These are phyloP conservation scores for Acanthurus leucopareius DNA, from an alignment of 2,797 vertebrate genomes.

Conservation along the genomic window DNA sequence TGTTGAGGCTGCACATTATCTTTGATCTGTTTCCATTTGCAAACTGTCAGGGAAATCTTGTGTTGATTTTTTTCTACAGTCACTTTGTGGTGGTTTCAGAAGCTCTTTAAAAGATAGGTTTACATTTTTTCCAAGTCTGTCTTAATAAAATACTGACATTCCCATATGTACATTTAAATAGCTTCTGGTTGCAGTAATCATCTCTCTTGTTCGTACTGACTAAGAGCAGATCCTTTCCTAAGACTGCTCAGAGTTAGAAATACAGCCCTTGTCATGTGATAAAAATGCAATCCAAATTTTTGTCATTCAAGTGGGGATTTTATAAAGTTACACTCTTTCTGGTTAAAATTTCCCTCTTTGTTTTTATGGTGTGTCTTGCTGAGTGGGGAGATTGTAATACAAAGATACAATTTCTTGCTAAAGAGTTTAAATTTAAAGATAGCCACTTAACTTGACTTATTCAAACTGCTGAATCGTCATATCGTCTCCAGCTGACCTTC, in stretches of 20 bases:
- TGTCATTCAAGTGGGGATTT: neutral
- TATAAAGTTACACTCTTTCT: neutral
- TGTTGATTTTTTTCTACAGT: constrained; percentile 50
- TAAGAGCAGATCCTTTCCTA: neutral
- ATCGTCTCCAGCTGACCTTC: constrained; percentile 26
- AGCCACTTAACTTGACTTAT: constrained; percentile 20
- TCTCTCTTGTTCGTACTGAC: neutral
- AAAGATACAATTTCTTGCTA: constrained; percentile 15
- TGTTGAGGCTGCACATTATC: constrained; percentile 5
- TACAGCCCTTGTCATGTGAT: neutral
- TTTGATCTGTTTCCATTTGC: constrained; percentile 55
- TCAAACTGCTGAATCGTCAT: constrained; percentile 19
- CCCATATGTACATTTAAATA: constrained; percentile 14
- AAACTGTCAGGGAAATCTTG: constrained; percentile 49
- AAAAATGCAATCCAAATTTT: neutral
- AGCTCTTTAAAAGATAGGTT: constrained; percentile 32
- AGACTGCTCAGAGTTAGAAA: constrained; percentile 7
- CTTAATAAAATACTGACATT: constrained; percentile 28
- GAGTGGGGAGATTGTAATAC: neutral
- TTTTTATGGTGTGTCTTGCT: neutral
- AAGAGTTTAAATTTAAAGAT: neutral
- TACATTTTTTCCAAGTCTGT: constrained; percentile 11
- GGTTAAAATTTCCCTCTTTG: neutral
- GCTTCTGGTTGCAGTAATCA: constrained; percentile 12
- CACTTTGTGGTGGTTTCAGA: constrained; percentile 16